Percentiles rank a stretch among this genome's conserved stretches.
These are phyloP conservation scores for Actinernus sp. DNA, from an alignment of 92 coral and sea anemone species.

Conservation along the genomic window DNA sequence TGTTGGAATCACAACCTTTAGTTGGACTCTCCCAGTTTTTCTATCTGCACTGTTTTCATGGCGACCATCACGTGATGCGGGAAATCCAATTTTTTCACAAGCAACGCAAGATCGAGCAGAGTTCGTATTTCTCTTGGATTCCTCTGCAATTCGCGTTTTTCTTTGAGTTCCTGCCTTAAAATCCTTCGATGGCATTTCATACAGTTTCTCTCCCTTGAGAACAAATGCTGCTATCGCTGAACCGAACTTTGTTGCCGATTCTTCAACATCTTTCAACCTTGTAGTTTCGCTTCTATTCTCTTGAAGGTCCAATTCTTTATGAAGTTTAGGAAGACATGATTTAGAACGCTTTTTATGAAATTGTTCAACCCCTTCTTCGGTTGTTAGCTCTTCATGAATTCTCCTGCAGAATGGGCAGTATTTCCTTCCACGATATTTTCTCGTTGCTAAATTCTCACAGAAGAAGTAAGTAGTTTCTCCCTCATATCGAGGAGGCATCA, in stretches of 20 bases:
- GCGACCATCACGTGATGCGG: neutral
- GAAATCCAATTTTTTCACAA: neutral
- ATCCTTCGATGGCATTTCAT: conserved; percentile 5
- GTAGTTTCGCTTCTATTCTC: neutral
- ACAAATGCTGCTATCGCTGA: conserved; percentile 9
- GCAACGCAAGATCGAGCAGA: neutral
- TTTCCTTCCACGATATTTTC: conserved; percentile 1
- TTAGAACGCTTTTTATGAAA: neutral
- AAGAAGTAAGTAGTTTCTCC: conserved; percentile 4
- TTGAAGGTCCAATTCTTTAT: no score
- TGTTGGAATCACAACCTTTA: conserved; percentile 35
- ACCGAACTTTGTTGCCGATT: no score
- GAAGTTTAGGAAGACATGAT: neutral
- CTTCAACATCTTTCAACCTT: neutral
- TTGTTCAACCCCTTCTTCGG: conserved; percentile 5
- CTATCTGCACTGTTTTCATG: conserved; percentile 6
- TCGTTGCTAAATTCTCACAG: neutral
- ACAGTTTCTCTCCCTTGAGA: conserved; percentile 20
- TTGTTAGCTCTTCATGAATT: conserved; percentile 4
- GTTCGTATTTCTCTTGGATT: neutral
- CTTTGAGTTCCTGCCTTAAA: neutral
- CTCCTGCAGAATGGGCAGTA: conserved; percentile 39
- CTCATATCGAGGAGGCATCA: neutral
- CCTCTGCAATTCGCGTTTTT: neutral
- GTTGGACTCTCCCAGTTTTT: conserved; percentile 1